Base-by-base conservation (phyloP, 2,888 invertebrate species). In the Leuctra nigra region DNA sequence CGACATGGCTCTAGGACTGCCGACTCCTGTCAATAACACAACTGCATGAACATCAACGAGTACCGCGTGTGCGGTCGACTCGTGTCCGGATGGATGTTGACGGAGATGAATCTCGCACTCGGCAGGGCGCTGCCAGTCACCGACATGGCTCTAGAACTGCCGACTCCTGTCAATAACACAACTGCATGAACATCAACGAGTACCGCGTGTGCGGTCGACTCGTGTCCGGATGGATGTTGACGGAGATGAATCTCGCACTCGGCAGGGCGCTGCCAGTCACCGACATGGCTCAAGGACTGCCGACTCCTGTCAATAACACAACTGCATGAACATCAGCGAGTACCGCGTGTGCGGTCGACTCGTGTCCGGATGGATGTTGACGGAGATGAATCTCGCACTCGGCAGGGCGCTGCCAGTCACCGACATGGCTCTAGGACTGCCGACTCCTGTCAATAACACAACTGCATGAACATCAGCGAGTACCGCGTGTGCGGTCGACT, bases 1-100 rank as follows among this genome's bases (percentile, higher is more conserved):
- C 1, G 73, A 70, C 16, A 65, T 60, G 3, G 66, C 64, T 24
- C 73, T 62, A 2, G 75, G 74, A n/a, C 67, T 63, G 23, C 72
- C 70, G 22, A 75, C 66, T 35, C 69, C 70, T 61, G 72, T 70
- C n/a, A n/a, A n/a, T n/a, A n/a, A n/a, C n/a, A n/a, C n/a, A 75
- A 75, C 64, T 77, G 77, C 78, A 78, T 78, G n/a, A 77, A 66
- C 67, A 78, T 70, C 38, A 77, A 66, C 0, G 75, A 71, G 63
- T 77, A 77, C 9, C 73, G 66, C 11, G 70, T 69, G 60, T 75
- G 75, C 0, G 74, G 73, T 1, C 69, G 67, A 48, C 70, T 71
- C 22, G 71, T 68, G 62, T 75, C 73, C 18, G 68, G 67, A 63
- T 78, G 78, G 18, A 77, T 70, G 38, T 66, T 68, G 36, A 73